phyloP scores from a whole-genome alignment of 2,797 vertebrate genomes.

The Oreochromis mossambicus region DNA sequence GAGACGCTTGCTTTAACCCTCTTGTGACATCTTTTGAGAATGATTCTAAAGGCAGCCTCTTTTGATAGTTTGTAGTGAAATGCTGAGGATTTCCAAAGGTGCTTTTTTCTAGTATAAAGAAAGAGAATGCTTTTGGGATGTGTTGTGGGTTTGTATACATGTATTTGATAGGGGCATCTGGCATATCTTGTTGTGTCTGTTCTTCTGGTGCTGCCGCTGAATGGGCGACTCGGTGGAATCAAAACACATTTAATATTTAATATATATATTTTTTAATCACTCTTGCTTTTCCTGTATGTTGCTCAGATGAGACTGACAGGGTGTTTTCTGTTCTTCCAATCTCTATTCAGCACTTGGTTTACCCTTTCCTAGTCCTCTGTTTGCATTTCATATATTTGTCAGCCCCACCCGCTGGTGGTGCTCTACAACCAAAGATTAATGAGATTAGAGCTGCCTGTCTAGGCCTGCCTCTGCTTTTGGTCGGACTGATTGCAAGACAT shows the following conservation, averaged over 20 bases:
- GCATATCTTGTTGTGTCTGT: not conserved
- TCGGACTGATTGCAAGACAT: not conserved
- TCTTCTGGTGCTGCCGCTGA: not conserved
- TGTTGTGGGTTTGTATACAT: not conserved
- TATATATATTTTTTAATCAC: not conserved
- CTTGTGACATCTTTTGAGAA: not conserved
- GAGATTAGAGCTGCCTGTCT: slow-evolving; percentile 26
- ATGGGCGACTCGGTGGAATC: not conserved
- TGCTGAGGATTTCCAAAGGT: not conserved
- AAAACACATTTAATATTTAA: not conserved
- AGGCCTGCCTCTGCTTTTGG: slow-evolving; percentile 4
- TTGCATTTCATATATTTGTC: slow-evolving; percentile 6
- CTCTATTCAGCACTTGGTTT: not conserved
- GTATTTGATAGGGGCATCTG: not conserved
- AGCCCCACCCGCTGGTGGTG: slow-evolving; percentile 25
- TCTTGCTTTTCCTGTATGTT: not conserved
- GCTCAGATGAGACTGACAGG: not conserved
- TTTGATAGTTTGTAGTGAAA: not conserved
- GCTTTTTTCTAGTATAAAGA: not conserved
- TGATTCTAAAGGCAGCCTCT: not conserved
- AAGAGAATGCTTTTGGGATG: not conserved
- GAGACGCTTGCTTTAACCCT: not conserved
- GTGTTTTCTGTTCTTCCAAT: not conserved
- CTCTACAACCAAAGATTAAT: slow-evolving; percentile 21
- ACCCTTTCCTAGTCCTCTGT: not conserved